These are phyloP conservation scores for Cantharis rufa DNA, from an alignment of 2,888 invertebrate species.

Conservation along the genomic window DNA sequence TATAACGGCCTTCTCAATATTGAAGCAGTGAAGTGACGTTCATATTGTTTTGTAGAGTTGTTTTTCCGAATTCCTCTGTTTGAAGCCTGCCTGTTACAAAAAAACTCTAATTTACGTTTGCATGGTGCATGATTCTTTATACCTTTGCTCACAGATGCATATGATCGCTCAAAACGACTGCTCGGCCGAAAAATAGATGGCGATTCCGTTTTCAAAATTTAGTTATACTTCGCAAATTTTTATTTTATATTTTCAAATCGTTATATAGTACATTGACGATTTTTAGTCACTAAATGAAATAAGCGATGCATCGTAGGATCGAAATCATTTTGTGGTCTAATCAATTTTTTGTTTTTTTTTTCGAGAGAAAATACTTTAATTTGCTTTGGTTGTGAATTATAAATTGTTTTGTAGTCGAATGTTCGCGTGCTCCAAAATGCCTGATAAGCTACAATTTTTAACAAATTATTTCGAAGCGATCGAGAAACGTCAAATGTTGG, in stretches of 20 bases:
- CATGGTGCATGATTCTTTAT: constrained; percentile 52
- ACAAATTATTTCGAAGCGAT: constrained; percentile 39
- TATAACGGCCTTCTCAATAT: constrained; percentile 29
- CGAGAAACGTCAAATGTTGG: background rate
- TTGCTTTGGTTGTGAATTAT: constrained; percentile 29
- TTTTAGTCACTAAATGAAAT: constrained; percentile 24
- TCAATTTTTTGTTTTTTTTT: constrained; percentile 2
- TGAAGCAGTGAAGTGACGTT: constrained; percentile 32
- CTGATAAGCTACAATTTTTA: constrained; percentile 42
- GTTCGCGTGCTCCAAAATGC: constrained; percentile 47
- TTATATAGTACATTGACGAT: constrained; percentile 17
- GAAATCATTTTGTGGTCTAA: constrained; percentile 32
- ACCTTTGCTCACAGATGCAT: constrained; percentile 56
- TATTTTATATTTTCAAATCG: constrained; percentile 4
- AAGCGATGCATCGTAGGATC: constrained; percentile 37
- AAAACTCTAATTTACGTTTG: constrained; percentile 37
- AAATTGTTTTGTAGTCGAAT: constrained; percentile 38
- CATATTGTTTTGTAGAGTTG: constrained; percentile 30
- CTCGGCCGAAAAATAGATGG: constrained; percentile 48
- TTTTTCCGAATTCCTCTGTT: constrained; percentile 38
- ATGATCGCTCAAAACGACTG: constrained; percentile 57
- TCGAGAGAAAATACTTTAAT: constrained; percentile 14
- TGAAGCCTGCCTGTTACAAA: constrained; percentile 30
- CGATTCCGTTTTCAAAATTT: constrained; percentile 24
- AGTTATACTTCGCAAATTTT: background rate